These are phyloP conservation scores for Lathronympha strigana DNA, from an alignment of 2,888 invertebrate species.

Conservation along the genomic window DNA sequence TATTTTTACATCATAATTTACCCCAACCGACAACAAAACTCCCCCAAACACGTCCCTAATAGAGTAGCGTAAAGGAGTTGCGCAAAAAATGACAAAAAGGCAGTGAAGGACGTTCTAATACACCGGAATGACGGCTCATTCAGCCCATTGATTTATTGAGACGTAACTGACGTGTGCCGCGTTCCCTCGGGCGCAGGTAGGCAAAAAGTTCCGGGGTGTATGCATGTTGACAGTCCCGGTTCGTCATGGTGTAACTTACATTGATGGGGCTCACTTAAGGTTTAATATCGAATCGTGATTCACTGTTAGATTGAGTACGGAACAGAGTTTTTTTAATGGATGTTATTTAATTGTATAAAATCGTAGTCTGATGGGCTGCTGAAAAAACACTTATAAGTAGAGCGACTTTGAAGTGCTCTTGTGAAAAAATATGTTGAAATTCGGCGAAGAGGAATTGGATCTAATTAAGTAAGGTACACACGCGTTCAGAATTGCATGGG, in stretches of 20 bases:
- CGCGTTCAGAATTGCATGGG: no score
- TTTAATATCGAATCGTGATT: conserved; percentile 41
- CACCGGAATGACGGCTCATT: conserved; percentile 58
- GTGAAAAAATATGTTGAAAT: no score
- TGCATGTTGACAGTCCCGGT: conserved; percentile 75
- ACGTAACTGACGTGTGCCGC: conserved; percentile 63
- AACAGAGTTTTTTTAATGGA: not conserved
- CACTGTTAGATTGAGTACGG: not conserved
- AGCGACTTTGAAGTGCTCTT: no score
- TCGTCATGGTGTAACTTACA: conserved; percentile 64
- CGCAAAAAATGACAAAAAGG: conserved; percentile 54
- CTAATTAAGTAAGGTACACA: no score
- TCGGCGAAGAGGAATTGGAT: no score
- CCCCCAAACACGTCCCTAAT: conserved; percentile 43
- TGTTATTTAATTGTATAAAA: no score
- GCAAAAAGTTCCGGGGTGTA: conserved; percentile 72
- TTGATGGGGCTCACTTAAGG: conserved; percentile 48
- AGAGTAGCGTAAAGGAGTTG: conserved; percentile 49
- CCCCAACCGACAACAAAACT: conserved; percentile 40
- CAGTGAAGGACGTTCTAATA: conserved; percentile 53
- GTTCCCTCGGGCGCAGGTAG: conserved; percentile 58
- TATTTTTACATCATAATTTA: conserved; percentile 23
- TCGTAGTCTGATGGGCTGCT: no score
- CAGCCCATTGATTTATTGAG: conserved; percentile 73
- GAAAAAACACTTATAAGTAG: no score